phyloP scores from a whole-genome alignment of 2,888 invertebrate species.

The Cryptocheilus praepositus region DNA sequence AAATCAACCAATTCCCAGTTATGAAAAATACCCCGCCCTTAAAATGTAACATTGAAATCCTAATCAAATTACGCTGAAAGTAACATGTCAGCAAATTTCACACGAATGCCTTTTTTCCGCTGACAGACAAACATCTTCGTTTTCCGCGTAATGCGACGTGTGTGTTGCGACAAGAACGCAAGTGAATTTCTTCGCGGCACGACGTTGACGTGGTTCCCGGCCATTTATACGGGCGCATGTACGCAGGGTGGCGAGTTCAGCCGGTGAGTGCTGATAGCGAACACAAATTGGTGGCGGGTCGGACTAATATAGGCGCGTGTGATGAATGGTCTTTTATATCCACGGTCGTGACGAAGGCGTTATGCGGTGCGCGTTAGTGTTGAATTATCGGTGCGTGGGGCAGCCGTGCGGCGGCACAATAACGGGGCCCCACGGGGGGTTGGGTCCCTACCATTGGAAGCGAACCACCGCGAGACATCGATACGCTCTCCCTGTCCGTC shows the following conservation, averaged over 20 bases:
- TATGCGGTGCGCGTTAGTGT: conserved; percentile 61
- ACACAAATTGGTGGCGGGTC: conserved; percentile 58
- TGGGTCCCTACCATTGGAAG: conserved; percentile 9
- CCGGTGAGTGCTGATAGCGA: conserved; percentile 53
- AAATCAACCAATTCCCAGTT: no score
- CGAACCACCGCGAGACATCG: conserved; percentile 1
- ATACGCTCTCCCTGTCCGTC: not conserved
- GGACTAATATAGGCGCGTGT: conserved; percentile 54
- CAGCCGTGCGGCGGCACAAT: conserved; percentile 57
- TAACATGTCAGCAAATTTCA: no score
- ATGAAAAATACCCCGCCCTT: no score
- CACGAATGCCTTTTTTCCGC: no score
- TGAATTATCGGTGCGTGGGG: conserved; percentile 64
- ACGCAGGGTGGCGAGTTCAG: conserved; percentile 2
- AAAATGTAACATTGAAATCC: no score
- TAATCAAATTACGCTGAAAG: no score
- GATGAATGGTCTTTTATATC: conserved; percentile 63
- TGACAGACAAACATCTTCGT: no score
- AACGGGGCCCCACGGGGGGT: conserved; percentile 58
- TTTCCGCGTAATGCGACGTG: no score
- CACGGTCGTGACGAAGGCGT: conserved; percentile 51
- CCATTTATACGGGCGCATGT: conserved; percentile 24
- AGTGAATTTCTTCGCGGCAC: no score
- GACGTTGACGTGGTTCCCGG: not conserved
- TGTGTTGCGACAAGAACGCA: no score